phyloP scores from a whole-genome alignment of 2,888 invertebrate genomes.

The Kryphioiulus occultus region DNA sequence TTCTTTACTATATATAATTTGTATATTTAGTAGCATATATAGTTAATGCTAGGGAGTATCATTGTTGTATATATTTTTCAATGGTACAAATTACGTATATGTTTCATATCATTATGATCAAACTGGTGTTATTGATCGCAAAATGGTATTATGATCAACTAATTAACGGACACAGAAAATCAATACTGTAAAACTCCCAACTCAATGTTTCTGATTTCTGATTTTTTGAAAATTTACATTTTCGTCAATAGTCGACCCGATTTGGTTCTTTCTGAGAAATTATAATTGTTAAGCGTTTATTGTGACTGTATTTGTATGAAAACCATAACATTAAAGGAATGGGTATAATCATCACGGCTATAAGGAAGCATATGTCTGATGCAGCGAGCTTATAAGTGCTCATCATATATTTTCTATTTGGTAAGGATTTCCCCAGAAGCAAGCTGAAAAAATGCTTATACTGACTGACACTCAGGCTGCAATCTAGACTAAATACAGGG shows the following conservation, averaged over 20 bases:
- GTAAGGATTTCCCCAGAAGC: not conserved
- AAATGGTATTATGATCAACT: not conserved
- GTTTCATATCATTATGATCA: slow-evolving; percentile 12
- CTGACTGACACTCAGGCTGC: not conserved
- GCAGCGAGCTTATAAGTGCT: not conserved
- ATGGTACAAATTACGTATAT: slow-evolving; percentile 39
- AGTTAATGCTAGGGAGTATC: slow-evolving; percentile 19
- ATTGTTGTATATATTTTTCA: slow-evolving; percentile 29
- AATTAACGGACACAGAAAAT: not conserved
- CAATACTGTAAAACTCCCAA: not conserved
- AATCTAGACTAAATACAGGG: not conserved
- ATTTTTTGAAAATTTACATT: not conserved
- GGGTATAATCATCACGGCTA: not conserved
- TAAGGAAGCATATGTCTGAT: not conserved
- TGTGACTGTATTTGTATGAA: no score
- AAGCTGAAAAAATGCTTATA: not conserved
- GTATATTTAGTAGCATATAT: slow-evolving; percentile 12
- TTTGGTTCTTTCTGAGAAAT: no score
- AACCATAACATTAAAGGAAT: no score
- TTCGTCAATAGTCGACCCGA: not conserved
- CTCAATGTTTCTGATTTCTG: not conserved
- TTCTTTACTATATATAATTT: slow-evolving; percentile 24
- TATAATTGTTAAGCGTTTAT: no score
- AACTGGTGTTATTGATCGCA: not conserved
- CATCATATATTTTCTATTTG: not conserved